These are phyloP conservation scores for Pristionchus arcanus DNA, from an alignment of 2,888 invertebrate species.

Conservation along the genomic window DNA sequence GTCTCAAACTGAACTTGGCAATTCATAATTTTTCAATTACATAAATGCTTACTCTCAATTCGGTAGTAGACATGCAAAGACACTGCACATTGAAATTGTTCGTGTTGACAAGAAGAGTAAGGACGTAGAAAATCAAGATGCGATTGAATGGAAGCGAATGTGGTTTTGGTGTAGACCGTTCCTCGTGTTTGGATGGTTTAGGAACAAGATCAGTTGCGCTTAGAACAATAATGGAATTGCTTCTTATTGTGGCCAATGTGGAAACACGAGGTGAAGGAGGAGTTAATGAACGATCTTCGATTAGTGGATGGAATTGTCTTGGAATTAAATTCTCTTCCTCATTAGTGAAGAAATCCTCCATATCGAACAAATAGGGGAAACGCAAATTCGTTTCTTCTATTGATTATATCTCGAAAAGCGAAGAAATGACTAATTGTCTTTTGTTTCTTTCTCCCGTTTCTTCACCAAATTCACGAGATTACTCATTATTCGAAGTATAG, in stretches of 20 bases:
- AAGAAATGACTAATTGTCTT: neutral
- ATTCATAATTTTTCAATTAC: neutral
- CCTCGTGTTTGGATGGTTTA: no score
- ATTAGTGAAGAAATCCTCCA: neutral
- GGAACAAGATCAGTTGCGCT: no score
- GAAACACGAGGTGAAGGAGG: no score
- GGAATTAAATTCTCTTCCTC: neutral
- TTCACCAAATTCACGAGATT: neutral
- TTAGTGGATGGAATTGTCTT: no score
- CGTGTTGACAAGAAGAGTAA: neutral
- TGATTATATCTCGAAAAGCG: neutral
- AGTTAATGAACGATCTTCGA: no score
- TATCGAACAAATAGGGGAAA: neutral
- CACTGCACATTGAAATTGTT: neutral
- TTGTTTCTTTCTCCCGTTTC: neutral
- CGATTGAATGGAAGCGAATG: neutral
- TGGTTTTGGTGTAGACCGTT: no score
- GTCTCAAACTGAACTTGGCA: neutral
- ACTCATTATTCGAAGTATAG: neutral
- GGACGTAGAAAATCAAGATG: neutral
- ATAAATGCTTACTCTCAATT: neutral
- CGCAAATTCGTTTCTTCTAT: neutral
- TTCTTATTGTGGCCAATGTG: no score
- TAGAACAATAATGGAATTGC: no score
- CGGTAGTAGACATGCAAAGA: neutral